These are phyloP conservation scores for Aphidius gifuensis DNA, from an alignment of 1,140 invertebrate genomes.

Conservation along the genomic window DNA sequence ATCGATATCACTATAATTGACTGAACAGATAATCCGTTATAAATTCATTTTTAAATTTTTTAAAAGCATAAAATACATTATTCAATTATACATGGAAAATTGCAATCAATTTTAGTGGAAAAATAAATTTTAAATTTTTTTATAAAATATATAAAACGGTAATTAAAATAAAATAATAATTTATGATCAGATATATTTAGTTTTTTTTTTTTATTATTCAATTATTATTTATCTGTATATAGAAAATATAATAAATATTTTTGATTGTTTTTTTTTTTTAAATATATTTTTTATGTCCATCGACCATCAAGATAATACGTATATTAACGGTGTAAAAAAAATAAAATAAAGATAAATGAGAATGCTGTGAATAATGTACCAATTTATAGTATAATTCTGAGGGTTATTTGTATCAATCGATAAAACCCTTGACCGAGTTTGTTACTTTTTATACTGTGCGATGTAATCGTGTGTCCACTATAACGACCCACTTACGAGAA, in stretches of 20 bases:
- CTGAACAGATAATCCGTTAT: no score
- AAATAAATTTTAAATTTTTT: neutral
- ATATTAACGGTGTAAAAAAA: neutral
- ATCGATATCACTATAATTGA: constrained; percentile 2
- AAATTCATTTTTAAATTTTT: no score
- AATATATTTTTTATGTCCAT: no score
- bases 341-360: neutral
- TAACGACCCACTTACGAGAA: no score
- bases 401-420: neutral
- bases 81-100: neutral
- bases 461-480: no score
- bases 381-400: no score
- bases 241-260: no score
- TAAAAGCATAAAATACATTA: neutral
- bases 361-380: neutral
- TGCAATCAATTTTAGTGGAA: neutral
- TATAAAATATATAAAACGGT: neutral
- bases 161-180: constrained; percentile 1
- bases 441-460: no score
- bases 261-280: no score
- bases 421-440: constrained; percentile 1
- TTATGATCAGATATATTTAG: neutral
- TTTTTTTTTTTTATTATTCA: neutral
- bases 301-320: no score
- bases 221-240: neutral